Conservation (phyloP, 2,113 vertebrate species). For the Gallinago undulata region DNA sequence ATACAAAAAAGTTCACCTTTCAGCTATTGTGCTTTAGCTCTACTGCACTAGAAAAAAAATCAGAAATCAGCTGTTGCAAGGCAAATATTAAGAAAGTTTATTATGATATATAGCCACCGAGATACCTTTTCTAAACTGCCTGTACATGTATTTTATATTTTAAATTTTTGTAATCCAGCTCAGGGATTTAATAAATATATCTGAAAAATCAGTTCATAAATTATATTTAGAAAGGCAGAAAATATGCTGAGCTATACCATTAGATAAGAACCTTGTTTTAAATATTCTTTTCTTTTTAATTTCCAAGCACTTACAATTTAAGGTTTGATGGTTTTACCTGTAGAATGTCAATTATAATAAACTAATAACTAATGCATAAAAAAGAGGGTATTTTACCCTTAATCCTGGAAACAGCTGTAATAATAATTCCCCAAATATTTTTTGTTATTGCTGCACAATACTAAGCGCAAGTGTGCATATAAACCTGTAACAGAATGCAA, state of each 20-base stretch:
- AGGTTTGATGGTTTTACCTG: slow-evolving; percentile 24
- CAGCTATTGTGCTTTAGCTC: slow-evolving; percentile 55
- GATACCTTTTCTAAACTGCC: not conserved
- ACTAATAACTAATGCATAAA: slow-evolving; percentile 9
- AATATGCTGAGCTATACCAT: slow-evolving; percentile 5
- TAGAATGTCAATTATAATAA: not conserved
- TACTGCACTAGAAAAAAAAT: not conserved
- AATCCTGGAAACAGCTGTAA: slow-evolving; percentile 41
- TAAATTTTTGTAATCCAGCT: slow-evolving; percentile 45
- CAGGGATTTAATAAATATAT: slow-evolving; percentile 18
- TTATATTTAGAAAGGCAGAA: slow-evolving; percentile 45
- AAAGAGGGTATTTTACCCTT: slow-evolving; percentile 4
- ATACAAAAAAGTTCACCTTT: slow-evolving; percentile 67
- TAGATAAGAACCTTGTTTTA: slow-evolving; percentile 39
- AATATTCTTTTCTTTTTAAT: not conserved
- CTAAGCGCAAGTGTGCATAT: not conserved
- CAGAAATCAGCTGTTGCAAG: slow-evolving; percentile 53
- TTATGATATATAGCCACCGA: not conserved
- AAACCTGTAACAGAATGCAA: slow-evolving; percentile 25
- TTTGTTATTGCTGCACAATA: slow-evolving; percentile 28
- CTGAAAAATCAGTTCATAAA: slow-evolving; percentile 16
- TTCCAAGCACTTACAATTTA: not conserved
- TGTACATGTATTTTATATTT: not conserved
- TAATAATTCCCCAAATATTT: slow-evolving; percentile 18
- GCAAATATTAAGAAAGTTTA: slow-evolving; percentile 21